Percentiles rank a stretch among this genome's conserved stretches.
Conservation (phyloP, 1,140 invertebrate species). For the Diorhabda elongata region DNA sequence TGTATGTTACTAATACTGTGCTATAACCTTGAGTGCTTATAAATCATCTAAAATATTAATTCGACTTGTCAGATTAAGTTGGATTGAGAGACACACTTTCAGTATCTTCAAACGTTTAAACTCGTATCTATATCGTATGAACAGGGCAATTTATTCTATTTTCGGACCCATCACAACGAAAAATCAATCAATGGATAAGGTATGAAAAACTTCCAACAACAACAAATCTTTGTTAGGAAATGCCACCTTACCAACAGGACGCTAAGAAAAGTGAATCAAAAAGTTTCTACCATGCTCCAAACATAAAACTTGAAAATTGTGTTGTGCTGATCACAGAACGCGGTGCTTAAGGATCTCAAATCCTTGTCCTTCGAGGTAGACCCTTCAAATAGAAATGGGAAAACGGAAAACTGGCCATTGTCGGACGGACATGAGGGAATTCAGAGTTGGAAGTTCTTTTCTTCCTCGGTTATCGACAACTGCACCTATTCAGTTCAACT, state of each 20-base stretch:
- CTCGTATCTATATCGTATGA: no score
- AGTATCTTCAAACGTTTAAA: no score
- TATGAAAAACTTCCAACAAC: background rate
- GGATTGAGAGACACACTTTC: no score
- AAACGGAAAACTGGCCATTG: constrained; percentile 8
- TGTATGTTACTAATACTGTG: no score
- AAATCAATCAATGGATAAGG: no score
- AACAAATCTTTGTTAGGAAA: background rate
- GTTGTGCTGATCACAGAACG: constrained; percentile 8
- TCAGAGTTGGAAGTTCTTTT: constrained; percentile 4
- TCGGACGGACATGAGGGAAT: constrained; percentile 8
- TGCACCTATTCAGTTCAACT: background rate
- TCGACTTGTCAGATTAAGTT: no score
- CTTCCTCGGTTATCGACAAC: background rate
- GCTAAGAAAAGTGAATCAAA: background rate
- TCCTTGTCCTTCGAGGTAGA: constrained; percentile 6
- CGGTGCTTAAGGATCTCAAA: constrained; percentile 2
- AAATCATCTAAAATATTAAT: no score
- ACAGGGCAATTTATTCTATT: no score
- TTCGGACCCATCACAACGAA: no score
- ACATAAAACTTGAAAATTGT: constrained; percentile 11
- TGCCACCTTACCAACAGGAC: background rate
- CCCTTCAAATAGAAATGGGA: constrained; percentile 9
- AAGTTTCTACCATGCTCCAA: background rate
- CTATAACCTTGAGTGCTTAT: no score